Conservation (phyloP, 1,140 invertebrate genomes). For the Diprion similis region DNA sequence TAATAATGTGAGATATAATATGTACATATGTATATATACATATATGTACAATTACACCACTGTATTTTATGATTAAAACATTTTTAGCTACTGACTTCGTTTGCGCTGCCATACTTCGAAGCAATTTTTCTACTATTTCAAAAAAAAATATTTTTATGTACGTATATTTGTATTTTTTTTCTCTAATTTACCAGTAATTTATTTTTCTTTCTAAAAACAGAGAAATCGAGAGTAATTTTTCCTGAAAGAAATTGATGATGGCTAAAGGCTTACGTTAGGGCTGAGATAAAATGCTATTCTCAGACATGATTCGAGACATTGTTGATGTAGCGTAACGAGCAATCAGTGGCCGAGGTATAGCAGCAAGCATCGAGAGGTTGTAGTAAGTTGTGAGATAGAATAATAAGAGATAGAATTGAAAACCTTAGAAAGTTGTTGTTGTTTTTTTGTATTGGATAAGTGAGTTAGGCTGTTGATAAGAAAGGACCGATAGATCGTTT, state of each 20-base stretch:
- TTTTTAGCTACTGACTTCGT: conserved; percentile 13
- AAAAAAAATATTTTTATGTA: not conserved
- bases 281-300: conserved; percentile 49
- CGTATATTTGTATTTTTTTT: conserved; percentile 12
- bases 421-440: not conserved
- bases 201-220: conserved; percentile 11
- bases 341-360: conserved; percentile 59
- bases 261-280: conserved; percentile 38
- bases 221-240: conserved; percentile 19
- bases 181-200: not conserved
- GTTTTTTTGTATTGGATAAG: not conserved
- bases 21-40: conserved; percentile 25
- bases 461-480: conserved; percentile 5
- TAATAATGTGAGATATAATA: not conserved
- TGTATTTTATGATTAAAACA: not conserved
- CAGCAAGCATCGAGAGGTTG: conserved; percentile 60
- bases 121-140: conserved; percentile 18
- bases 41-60: conserved; percentile 8
- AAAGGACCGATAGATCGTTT: conserved; percentile 7
- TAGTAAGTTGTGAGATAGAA: conserved; percentile 36
- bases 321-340: conserved; percentile 55
- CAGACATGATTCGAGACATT: conserved; percentile 46
- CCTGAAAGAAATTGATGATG: conserved; percentile 3
- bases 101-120: conserved; percentile 43
- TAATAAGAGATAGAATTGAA: not conserved